Conservation (phyloP, 2,113 vertebrate genomes). For the Macrotis lagotis region DNA sequence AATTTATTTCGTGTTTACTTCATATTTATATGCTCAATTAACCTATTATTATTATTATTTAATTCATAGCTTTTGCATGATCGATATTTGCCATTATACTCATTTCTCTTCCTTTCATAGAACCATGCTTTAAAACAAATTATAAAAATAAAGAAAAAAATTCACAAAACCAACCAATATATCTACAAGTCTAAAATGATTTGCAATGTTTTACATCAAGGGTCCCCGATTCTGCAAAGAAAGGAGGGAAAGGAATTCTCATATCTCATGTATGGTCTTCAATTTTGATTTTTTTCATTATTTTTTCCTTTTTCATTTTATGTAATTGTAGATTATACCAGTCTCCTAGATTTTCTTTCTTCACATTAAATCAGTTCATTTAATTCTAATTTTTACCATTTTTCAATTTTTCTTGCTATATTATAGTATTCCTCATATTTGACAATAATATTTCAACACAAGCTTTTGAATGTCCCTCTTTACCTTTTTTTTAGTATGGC, state of each 20-base stretch:
- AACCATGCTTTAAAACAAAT: background rate
- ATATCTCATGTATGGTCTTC: background rate
- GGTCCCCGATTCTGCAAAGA: background rate
- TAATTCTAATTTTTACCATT: too few species aligned
- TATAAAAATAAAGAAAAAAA: background rate
- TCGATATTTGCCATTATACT: background rate
- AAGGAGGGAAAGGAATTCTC: background rate
- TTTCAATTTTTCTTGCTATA: too few species aligned
- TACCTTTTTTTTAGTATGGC: too few species aligned
- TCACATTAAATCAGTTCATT: too few species aligned
- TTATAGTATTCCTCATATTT: too few species aligned
- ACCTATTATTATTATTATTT: constrained; percentile 36
- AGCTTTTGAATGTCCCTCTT: too few species aligned
- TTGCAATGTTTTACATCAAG: background rate
- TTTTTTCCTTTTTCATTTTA: background rate
- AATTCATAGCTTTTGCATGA: constrained; percentile 43
- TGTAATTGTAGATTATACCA: background rate
- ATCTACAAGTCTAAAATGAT: background rate
- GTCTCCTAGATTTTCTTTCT: too few species aligned
- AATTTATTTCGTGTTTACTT: constrained; percentile 40
- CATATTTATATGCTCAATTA: constrained; percentile 26
- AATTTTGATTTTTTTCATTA: background rate
- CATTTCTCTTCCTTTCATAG: background rate
- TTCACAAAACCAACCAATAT: background rate
- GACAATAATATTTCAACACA: too few species aligned